Conservation (phyloP, 1,140 invertebrate species). For the Camponotus floridanus region DNA sequence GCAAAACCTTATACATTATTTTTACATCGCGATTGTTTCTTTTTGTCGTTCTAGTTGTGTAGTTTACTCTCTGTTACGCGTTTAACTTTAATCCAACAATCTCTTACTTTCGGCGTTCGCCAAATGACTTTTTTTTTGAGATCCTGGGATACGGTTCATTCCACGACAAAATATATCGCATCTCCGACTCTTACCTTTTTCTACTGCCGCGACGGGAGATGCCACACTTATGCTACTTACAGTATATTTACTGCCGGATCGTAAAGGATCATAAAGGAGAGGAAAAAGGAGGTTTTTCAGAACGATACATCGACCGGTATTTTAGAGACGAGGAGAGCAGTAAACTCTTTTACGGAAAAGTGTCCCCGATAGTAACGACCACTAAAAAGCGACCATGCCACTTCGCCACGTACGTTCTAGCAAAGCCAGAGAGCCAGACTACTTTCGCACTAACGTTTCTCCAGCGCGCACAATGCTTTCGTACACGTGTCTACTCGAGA, state of each 20-base stretch:
- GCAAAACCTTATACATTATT: slow-evolving; percentile 1
- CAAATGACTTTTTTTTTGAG: slow-evolving; percentile 17
- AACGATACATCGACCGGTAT: slow-evolving; percentile 47
- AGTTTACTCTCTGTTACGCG: slow-evolving; percentile 1
- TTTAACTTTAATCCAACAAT: slow-evolving; percentile 2
- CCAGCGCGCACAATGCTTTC: slow-evolving; percentile 53
- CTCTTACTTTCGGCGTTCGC: neutral
- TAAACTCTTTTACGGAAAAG: slow-evolving; percentile 64
- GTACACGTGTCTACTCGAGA: slow-evolving; percentile 58
- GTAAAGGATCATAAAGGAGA: slow-evolving; percentile 28
- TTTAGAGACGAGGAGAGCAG: slow-evolving; percentile 45
- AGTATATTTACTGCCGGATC: slow-evolving; percentile 50
- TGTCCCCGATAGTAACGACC: slow-evolving; percentile 66
- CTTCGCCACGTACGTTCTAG: slow-evolving; percentile 59
- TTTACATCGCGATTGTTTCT: slow-evolving; percentile 24
- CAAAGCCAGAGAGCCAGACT: slow-evolving; percentile 24
- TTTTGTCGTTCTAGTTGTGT: neutral
- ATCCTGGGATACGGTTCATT: neutral
- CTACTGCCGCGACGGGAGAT: slow-evolving; percentile 6
- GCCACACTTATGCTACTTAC: slow-evolving; percentile 47
- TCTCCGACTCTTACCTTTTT: neutral
- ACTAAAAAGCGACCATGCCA: slow-evolving; percentile 63
- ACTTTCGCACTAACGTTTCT: slow-evolving; percentile 51
- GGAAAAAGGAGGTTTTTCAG: slow-evolving; percentile 41
- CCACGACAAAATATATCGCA: slow-evolving; percentile 14